phyloP scores from a whole-genome alignment of 2,888 invertebrate species.

The Nesidiocoris tenuis region DNA sequence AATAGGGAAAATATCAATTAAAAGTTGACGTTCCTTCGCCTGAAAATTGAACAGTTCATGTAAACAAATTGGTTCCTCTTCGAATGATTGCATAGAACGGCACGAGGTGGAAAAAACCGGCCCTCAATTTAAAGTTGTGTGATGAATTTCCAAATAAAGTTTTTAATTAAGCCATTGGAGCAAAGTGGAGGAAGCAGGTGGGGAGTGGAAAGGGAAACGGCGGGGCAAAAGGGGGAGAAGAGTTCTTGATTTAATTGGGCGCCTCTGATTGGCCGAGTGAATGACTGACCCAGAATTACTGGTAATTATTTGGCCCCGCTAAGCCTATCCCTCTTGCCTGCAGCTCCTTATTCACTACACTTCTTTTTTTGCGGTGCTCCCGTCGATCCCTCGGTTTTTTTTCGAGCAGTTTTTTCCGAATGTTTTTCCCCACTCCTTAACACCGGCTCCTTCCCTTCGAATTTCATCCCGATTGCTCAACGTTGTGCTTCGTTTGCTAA shows the following conservation, averaged over 20 bases:
- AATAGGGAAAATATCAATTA: conserved; percentile 39
- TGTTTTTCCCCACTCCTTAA: conserved; percentile 3
- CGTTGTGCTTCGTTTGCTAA: conserved; percentile 17
- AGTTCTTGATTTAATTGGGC: conserved; percentile 43
- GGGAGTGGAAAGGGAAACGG: conserved; percentile 9
- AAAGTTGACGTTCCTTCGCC: conserved; percentile 39
- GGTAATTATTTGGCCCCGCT: conserved; percentile 32
- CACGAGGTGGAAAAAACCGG: conserved; percentile 26
- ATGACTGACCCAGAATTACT: conserved; percentile 41
- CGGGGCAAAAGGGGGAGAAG: conserved; percentile 10
- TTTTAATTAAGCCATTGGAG: conserved; percentile 44
- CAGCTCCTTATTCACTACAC: not conserved
- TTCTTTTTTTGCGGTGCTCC: not conserved
- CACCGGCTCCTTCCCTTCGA: conserved; percentile 14
- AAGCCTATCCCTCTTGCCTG: not conserved
- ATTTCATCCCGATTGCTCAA: conserved; percentile 23
- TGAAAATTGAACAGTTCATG: conserved; percentile 44
- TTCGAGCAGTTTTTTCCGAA: not conserved
- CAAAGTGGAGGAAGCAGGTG: conserved; percentile 2
- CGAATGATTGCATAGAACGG: conserved; percentile 42
- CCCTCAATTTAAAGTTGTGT: conserved; percentile 45
- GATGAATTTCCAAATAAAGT: conserved; percentile 46
- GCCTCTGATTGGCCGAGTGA: conserved; percentile 36
- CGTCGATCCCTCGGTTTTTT: not conserved
- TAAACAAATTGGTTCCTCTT: conserved; percentile 45